Evolutionary conservation across 2,888 invertebrate species (phyloP).

Genomic region (Tachina fera): DNA sequence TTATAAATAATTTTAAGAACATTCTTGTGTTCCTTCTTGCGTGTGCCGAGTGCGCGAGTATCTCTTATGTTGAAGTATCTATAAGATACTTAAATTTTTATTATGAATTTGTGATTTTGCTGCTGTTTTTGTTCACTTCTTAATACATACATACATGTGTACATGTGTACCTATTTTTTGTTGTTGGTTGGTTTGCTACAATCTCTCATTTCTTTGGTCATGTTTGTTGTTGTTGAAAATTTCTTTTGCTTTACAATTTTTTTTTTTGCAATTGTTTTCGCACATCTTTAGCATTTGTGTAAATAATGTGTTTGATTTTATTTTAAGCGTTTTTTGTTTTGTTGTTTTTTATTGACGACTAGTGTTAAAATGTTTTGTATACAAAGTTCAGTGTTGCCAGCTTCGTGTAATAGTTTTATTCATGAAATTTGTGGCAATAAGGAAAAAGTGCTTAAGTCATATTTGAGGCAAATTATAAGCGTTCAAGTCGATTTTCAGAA

Average conservation of each 20-base stretch:
- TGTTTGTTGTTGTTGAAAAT: conserved; percentile 35
- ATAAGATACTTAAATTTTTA: conserved; percentile 59
- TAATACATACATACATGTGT: no score
- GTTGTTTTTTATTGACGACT: conserved; percentile 36
- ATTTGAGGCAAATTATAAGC: no score
- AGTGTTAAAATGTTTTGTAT: conserved; percentile 25
- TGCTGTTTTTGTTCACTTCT: background rate
- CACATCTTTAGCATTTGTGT: conserved; percentile 43
- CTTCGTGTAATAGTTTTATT: background rate
- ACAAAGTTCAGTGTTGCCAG: conserved; percentile 28
- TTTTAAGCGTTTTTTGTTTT: conserved; percentile 32
- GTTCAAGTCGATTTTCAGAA: no score
- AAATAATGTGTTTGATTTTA: conserved; percentile 37
- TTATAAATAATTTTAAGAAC: conserved; percentile 57
- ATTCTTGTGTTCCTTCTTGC: conserved; percentile 42
- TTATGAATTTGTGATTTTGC: conserved; percentile 46
- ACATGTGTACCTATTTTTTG: background rate
- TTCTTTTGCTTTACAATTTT: conserved; percentile 17
- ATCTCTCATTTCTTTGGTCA: conserved; percentile 51
- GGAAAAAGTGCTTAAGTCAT: no score
- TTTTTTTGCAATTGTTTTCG: conserved; percentile 33
- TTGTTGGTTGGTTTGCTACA: conserved; percentile 41
- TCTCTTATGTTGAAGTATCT: conserved; percentile 59
- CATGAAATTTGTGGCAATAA: no score
- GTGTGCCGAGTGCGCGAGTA: conserved; percentile 43